These are phyloP conservation scores for Etheostoma spectabile DNA, from an alignment of 2,113 vertebrate genomes.

Conservation along the genomic window DNA sequence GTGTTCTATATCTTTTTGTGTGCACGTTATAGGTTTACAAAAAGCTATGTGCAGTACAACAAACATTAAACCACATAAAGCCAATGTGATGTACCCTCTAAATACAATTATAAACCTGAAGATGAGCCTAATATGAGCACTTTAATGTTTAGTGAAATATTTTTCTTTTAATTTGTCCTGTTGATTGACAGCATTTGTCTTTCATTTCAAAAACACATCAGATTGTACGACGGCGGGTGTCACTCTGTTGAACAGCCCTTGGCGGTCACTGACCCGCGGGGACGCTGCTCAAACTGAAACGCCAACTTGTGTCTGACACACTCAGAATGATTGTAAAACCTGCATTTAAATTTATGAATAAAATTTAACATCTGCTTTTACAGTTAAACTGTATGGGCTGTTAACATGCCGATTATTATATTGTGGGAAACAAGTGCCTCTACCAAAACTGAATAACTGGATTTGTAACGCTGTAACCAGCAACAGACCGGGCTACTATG, in stretches of 20 bases:
- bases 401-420: neutral
- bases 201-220: slow-evolving; percentile 28
- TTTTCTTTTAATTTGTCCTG: neutral
- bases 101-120: too few relatives aligned
- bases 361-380: slow-evolving; percentile 74
- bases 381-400: slow-evolving; percentile 36
- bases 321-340: slow-evolving; percentile 74
- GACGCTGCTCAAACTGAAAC: slow-evolving; percentile 54
- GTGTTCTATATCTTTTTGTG: too few relatives aligned
- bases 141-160: neutral
- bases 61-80: too few relatives aligned
- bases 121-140: too few relatives aligned
- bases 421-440: too few relatives aligned
- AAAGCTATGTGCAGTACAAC: too few relatives aligned
- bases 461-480: neutral
- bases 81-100: too few relatives aligned
- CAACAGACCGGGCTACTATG: too few relatives aligned
- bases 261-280: neutral
- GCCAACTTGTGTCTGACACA: slow-evolving; percentile 58
- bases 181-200: slow-evolving; percentile 22
- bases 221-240: slow-evolving; percentile 63
- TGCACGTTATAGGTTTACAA: too few relatives aligned
- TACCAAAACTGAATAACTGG: neutral
- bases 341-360: slow-evolving; percentile 68
- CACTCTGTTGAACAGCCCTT: slow-evolving; percentile 15